Percentiles rank a stretch among this genome's conserved stretches.
Evolutionary conservation across 2,113 vertebrate species (phyloP).

Genomic region (Psittacula cyanocephala): DNA sequence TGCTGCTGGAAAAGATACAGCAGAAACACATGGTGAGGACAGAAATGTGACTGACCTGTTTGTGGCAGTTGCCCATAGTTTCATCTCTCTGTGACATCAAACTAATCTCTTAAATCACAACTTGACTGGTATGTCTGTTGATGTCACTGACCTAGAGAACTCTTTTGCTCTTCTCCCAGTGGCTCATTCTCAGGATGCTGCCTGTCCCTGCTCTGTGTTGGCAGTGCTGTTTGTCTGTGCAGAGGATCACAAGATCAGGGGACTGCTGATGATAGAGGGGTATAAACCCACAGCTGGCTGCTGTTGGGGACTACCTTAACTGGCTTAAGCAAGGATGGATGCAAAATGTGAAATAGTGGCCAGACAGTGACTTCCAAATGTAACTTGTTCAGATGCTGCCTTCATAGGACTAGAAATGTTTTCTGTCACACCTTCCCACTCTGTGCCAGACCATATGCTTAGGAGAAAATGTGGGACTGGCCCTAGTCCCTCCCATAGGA

Average conservation of each 20-base stretch:
- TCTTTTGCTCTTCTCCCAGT: background rate
- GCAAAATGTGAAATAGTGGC: background rate
- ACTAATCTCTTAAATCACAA: background rate
- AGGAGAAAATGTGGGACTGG: background rate
- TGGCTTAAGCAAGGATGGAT: background rate
- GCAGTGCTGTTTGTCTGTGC: background rate
- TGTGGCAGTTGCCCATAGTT: background rate
- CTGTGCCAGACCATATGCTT: background rate
- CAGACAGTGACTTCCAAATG: background rate
- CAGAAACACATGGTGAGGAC: background rate
- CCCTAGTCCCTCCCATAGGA: accelerated
- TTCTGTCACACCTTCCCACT: background rate
- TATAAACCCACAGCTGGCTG: background rate
- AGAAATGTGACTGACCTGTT: background rate
- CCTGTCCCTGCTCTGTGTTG: background rate
- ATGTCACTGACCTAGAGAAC: background rate
- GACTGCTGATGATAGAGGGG: accelerated
- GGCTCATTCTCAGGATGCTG: background rate
- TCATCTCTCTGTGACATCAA: background rate
- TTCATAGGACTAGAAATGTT: background rate
- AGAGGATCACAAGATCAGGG: background rate
- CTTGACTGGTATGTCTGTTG: background rate
- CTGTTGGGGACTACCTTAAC: accelerated
- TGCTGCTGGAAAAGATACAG: background rate
- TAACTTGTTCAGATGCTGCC: background rate